Base-by-base conservation (phyloP, 2,797 vertebrate genomes). In the Pempheris klunzingeri region DNA sequence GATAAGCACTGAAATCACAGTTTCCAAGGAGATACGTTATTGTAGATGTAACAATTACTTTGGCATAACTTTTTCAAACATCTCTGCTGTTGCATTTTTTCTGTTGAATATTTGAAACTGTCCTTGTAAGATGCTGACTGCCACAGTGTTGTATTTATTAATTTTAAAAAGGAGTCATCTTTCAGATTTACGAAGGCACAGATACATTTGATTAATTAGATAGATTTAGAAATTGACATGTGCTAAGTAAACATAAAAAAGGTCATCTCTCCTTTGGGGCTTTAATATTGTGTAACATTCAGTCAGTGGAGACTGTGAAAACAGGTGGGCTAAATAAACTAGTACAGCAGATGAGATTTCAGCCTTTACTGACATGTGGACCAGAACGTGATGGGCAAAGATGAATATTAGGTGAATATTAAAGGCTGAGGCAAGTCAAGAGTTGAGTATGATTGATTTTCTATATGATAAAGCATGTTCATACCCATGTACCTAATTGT, bases 231-330 rank as follows among this genome's bases (percentile, higher is more conserved):
- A n/a, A n/a, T n/a, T n/a, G n/a, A 61, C 74, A 64, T 43, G 13
- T 47, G 26, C 44, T 22, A 3, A 17, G 34, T 44, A 34, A 74
- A 66, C 46, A 15, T 63, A 14, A 7, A 39, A 15, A 22, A 17
- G 43, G 30, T 74, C 22, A 8, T 67, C 38, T 20, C 1, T 73
- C 41, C 13, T 28, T 36, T 53, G 59, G 30, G n/a, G 1, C 54
- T 58, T 61, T 28, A n/a, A 43, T 41, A 28, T 39, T 77, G 62
- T 62, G 24, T 47, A 78, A 78, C 53, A 3, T 58, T 59, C 4
- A 47, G 39, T 62, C 41, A 43, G 38, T 24, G 38, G 52, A 72
- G 13, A 46, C 54, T 69, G 18, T 70, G 30, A 81, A 69, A 83
- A 28, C 71, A 41, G 60, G 46, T 75, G 15, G 47, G 26, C 44